Conservation (phyloP, 2,888 invertebrate genomes). For the Linnaemya tessellans region DNA sequence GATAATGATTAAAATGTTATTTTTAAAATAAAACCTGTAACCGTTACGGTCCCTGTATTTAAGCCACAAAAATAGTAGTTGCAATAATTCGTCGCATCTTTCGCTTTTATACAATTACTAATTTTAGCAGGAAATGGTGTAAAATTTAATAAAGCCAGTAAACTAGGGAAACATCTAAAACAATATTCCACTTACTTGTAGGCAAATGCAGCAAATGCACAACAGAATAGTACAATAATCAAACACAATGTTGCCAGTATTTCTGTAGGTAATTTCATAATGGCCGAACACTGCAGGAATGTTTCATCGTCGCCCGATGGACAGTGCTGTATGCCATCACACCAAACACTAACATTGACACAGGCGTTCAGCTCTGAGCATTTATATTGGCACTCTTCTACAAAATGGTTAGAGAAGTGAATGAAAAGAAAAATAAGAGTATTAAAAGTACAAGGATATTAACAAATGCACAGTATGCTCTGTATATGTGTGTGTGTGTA, state of each 20-base stretch:
- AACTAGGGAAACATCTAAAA: background rate
- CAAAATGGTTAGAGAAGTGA: constrained; percentile 70
- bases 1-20: too few relatives aligned
- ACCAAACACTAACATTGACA: constrained; percentile 91
- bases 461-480: background rate
- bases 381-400: constrained; percentile 89
- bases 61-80: too few relatives aligned
- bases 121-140: constrained; percentile 40
- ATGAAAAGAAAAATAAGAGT: constrained; percentile 28
- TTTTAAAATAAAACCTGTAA: too few relatives aligned
- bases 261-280: constrained; percentile 90
- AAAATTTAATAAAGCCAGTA: background rate
- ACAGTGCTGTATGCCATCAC: constrained; percentile 90
- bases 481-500: background rate
- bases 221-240: constrained; percentile 82
- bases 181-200: constrained; percentile 83
- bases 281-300: constrained; percentile 90
- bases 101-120: background rate
- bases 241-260: constrained; percentile 86
- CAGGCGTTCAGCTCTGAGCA: constrained; percentile 92
- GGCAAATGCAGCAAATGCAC: constrained; percentile 84
- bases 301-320: constrained; percentile 92
- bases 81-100: too few relatives aligned
- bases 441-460: constrained; percentile 38
- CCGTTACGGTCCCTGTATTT: too few relatives aligned